A percentile compares a stretch with the other conserved stretches of the same genome.
Evolutionary conservation across 2,113 vertebrate genomes (phyloP).

Genomic region (Pygoscelis antarcticus): DNA sequence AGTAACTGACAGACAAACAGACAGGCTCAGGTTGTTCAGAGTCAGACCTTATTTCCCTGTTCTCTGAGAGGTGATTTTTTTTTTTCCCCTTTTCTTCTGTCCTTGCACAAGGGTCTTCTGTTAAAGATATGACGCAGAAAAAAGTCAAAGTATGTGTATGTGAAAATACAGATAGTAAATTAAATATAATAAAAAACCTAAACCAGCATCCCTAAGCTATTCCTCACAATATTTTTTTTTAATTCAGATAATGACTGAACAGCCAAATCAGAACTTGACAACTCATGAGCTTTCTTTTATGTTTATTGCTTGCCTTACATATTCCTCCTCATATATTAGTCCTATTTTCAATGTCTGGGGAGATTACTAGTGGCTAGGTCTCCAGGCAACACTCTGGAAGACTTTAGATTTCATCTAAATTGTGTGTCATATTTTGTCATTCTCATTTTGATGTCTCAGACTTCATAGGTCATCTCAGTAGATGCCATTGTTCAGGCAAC

Average conservation of each 20-base stretch:
- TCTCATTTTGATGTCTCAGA: background rate
- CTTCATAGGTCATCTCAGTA: conserved; percentile 12
- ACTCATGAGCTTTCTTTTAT: background rate
- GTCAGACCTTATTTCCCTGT: background rate
- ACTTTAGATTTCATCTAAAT: conserved; percentile 22
- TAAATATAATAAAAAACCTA: background rate
- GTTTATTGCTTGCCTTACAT: conserved; percentile 9
- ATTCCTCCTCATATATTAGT: background rate
- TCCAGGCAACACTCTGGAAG: background rate
- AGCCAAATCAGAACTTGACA: background rate
- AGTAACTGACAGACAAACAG: background rate
- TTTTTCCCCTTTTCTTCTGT: background rate
- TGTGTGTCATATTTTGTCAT: conserved; percentile 17
- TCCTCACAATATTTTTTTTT: background rate
- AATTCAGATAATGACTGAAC: background rate
- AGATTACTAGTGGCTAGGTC: background rate
- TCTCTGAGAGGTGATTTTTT: background rate
- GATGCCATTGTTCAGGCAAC: background rate
- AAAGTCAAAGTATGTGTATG: background rate
- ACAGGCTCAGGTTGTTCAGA: background rate
- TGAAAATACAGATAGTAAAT: background rate
- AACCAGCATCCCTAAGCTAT: background rate
- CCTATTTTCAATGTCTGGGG: background rate
- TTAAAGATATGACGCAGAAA: background rate
- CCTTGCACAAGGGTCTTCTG: background rate